Conservation (phyloP, 1,140 invertebrate genomes). For the Heliconius melpomene region DNA sequence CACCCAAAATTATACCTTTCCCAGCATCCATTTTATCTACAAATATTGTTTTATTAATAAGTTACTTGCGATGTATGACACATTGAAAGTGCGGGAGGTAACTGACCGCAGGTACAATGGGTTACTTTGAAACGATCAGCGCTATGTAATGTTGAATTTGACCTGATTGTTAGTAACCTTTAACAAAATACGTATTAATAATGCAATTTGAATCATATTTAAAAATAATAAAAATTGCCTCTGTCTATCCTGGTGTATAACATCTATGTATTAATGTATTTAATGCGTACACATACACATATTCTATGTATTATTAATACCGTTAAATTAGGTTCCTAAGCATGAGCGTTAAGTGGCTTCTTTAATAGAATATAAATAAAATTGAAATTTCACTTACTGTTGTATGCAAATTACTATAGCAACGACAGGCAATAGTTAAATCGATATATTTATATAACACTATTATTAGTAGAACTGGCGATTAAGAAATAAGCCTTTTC, state of each 20-base stretch:
- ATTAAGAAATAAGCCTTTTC: background rate
- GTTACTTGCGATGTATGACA: background rate
- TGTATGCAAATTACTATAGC: background rate
- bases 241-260: too few relatives aligned
- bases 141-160: too few relatives aligned
- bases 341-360: background rate
- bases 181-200: too few relatives aligned
- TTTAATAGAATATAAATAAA: background rate
- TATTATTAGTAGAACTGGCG: background rate
- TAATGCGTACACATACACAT: too few relatives aligned
- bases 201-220: too few relatives aligned
- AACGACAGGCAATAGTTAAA: background rate
- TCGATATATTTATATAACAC: background rate
- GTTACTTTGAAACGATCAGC: too few relatives aligned
- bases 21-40: constrained; percentile 41
- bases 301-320: too few relatives aligned
- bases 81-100: too few relatives aligned
- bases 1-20: constrained; percentile 39
- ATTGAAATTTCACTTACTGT: background rate
- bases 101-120: too few relatives aligned
- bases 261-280: too few relatives aligned
- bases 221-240: too few relatives aligned
- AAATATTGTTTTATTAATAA: background rate
- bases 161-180: too few relatives aligned
- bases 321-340: background rate